Conservation (phyloP, 2,888 invertebrate genomes). For the Netelia virgata region DNA sequence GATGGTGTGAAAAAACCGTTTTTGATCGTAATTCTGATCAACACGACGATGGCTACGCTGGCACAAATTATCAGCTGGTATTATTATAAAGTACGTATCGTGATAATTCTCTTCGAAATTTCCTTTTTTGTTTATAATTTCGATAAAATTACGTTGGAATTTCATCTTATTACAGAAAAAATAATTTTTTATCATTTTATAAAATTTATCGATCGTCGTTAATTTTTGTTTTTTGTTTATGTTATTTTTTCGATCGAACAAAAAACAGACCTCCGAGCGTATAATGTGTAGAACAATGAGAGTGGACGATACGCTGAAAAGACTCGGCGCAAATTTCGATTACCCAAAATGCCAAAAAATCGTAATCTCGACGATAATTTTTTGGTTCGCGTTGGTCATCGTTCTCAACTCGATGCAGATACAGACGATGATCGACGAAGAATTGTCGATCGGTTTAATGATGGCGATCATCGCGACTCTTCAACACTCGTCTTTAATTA, state of each 20-base stretch:
- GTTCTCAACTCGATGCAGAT: constrained; percentile 12
- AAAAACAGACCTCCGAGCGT: constrained; percentile 1
- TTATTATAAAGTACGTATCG: neutral
- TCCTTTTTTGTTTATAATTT: neutral
- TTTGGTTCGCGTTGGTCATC: constrained; percentile 14
- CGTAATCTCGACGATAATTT: neutral
- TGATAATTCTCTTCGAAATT: neutral
- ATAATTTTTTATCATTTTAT: too few species aligned
- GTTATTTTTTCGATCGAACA: neutral
- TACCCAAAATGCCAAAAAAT: neutral
- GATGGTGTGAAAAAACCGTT: too few species aligned
- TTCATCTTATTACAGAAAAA: too few species aligned
- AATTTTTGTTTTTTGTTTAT: neutral
- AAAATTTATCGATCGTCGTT: too few species aligned
- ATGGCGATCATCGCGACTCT: neutral
- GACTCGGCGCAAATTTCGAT: constrained; percentile 36
- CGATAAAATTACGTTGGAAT: too few species aligned
- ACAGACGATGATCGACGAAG: neutral
- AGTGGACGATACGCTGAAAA: constrained; percentile 52
- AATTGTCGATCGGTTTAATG: neutral
- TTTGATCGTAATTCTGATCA: neutral
- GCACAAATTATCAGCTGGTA: constrained; percentile 16
- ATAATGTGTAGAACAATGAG: neutral
- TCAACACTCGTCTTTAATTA: constrained; percentile 43
- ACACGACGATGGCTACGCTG: neutral